Base-by-base conservation (phyloP, 2,888 invertebrate species). In the Disparrhopalites patrizii region DNA sequence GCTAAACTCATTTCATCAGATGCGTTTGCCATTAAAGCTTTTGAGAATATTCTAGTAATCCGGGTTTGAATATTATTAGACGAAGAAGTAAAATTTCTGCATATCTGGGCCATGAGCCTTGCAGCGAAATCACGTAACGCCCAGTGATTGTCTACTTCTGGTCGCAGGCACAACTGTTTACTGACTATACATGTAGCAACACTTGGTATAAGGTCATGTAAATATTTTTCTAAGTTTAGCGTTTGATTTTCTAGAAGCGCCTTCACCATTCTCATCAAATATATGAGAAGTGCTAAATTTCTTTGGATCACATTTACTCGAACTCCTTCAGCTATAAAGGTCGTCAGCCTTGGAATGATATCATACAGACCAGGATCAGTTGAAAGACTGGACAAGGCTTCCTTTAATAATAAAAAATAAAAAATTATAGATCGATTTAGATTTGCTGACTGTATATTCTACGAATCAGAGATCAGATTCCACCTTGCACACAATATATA, bases 141-240 rank as follows among this genome's bases (percentile, higher is more conserved):
- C 97, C 97, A 99, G 80, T 99, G 98, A 81, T 99, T 98, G 80
- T 98, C 98, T 76, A 91, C 84, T 80, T 98, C 97, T 0, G 97
- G 97, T 30, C 96, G 84, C 82, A 90, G 86, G 78, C 96, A 98
- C 36, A 97, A 83, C 81, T 96, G 96, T 67, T 92, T 89, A 52
- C 96, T 94, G 2, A 99, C 93, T 73, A 98, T 94, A 79, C 98
- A 99, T 0, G 97, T 96, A 54, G 91, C 89, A 23, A 99, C 94
- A 0, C 97, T 91, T 3, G 98, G 98, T 73, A 99, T 91, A 75
- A 99, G 81, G 80, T 97, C 96, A 78, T 99, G 98, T 20, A 99
- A 82, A 85, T 97, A 97, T 91, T 96, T 96, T 79, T 99, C 98
- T 71, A 99, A 82, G 79, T 93, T 97, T n/a, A 99, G 82, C 0